Evolutionary conservation across 2,113 vertebrate genomes (phyloP).

Genomic region (Dromaius novaehollandiae): DNA sequence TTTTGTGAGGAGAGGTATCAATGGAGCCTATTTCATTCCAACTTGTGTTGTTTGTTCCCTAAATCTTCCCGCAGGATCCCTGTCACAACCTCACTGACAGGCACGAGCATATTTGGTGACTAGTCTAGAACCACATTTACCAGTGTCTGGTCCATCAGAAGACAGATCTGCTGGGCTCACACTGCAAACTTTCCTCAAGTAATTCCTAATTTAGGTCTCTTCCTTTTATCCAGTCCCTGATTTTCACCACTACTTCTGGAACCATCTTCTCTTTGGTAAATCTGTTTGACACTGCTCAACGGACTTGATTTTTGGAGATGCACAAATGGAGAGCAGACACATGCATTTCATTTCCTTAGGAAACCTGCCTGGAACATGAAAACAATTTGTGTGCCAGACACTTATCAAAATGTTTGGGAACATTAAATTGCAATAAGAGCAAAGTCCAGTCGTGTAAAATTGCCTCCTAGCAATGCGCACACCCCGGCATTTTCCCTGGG

Average conservation of each 20-base stretch:
- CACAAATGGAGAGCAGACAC: neutral
- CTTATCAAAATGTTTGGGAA: too few relatives aligned
- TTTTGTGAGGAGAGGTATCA: neutral
- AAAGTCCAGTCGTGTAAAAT: neutral
- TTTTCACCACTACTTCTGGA: neutral
- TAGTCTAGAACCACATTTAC: neutral
- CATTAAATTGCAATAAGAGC: neutral
- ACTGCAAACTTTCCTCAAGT: neutral
- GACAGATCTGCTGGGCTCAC: neutral
- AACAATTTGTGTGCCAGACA: neutral
- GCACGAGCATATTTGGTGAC: neutral
- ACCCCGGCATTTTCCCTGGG: accelerated
- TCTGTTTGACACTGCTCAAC: neutral
- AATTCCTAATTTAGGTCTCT: neutral
- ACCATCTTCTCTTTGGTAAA: neutral
- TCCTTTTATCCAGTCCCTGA: too few relatives aligned
- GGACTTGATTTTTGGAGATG: neutral
- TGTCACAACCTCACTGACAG: neutral
- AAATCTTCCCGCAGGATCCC: neutral
- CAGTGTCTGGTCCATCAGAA: neutral
- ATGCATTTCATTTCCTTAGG: neutral
- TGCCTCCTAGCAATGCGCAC: accelerated
- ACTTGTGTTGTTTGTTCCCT: neutral
- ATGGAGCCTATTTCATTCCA: neutral
- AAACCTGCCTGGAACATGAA: neutral